phyloP scores from a whole-genome alignment of 2,888 invertebrate species.

The Syritta pipiens region DNA sequence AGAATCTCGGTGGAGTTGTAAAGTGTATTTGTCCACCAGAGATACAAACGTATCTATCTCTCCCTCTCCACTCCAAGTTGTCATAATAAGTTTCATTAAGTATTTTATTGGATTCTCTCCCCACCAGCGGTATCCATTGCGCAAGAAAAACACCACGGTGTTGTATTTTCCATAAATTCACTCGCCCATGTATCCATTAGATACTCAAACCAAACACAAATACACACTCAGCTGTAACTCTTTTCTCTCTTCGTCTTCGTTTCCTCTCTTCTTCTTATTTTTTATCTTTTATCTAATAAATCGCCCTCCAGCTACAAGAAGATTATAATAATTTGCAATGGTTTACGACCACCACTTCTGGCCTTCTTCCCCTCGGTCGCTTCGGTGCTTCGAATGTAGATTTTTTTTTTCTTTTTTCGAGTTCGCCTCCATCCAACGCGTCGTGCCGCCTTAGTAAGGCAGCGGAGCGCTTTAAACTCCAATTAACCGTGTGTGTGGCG shows the following conservation, averaged over 20 bases:
- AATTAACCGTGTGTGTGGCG: constrained; percentile 11
- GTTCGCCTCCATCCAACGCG: no score
- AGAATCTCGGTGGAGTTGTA: constrained; percentile 9
- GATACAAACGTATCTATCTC: not conserved
- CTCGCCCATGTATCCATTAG: not conserved
- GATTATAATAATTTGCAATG: constrained; percentile 30
- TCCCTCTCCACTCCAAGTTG: constrained; percentile 16
- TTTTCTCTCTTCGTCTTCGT: no score
- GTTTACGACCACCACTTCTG: constrained; percentile 20
- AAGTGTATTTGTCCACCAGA: not conserved
- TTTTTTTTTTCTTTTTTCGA: no score
- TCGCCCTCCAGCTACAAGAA: constrained; percentile 30
- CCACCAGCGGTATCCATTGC: not conserved
- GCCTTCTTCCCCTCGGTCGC: not conserved
- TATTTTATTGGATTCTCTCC: constrained; percentile 7
- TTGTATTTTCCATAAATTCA: constrained; percentile 16
- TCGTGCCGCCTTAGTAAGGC: not conserved
- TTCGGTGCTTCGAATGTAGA: no score
- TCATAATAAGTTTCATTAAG: constrained; percentile 29
- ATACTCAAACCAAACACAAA: not conserved
- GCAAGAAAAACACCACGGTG: not conserved
- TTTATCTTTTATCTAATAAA: constrained; percentile 14
- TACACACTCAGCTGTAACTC: not conserved
- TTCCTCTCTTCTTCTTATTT: no score
- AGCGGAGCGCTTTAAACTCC: not conserved